Base-by-base conservation (phyloP, 37 sponge, comb jelly and placozoan genomes). In the Tethya wilhelma region DNA sequence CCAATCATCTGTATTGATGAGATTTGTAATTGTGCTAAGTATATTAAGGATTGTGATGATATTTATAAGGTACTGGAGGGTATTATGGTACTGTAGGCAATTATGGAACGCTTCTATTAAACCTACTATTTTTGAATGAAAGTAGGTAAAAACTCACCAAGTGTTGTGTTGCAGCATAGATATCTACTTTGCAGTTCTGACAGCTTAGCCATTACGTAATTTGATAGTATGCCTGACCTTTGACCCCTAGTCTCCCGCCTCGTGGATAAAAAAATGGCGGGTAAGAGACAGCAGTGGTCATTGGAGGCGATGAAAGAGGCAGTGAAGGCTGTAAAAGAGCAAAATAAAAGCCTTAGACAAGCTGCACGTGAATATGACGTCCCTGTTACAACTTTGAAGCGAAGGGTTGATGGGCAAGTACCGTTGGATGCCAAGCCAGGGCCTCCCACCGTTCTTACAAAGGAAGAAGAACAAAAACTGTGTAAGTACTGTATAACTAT, bases 331-430 rank as follows among this genome's bases (percentile, higher is more conserved):
- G 74, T 73, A 9, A 73, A 73, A 45, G 17, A 45, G 17, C n/a
- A 45, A 26, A 25, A 46, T 4, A 73, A 73, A 30, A 28, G 74
- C 26, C 56, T 43, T 31, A 42, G 74, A 29, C 74, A 73, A 25
- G 74, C 56, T 9, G 74, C 56, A 25, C 12, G 56, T 11, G 56
- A 73, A 25, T 73, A 45, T 73, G 74, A 29, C 17, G 74, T 73
- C 30, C 74, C 74, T 26, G 56, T 73, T 4, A 73, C 74, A 9
- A 73, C 74, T 46, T 29, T 73, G 30, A 73, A 73, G 26, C 8
- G 74, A 53, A 73, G 74, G 44, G 74, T 73, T 9, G 74, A 73
- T 45, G 74, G 33, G 30, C 28, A 73, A 73, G 56, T 73, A 17
- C 12, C 53, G 8, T 11, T 73, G 32, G 30, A 73, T 53, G 41